These are phyloP conservation scores for Cuculus canorus DNA, from an alignment of 2,797 vertebrate species.

Conservation along the genomic window DNA sequence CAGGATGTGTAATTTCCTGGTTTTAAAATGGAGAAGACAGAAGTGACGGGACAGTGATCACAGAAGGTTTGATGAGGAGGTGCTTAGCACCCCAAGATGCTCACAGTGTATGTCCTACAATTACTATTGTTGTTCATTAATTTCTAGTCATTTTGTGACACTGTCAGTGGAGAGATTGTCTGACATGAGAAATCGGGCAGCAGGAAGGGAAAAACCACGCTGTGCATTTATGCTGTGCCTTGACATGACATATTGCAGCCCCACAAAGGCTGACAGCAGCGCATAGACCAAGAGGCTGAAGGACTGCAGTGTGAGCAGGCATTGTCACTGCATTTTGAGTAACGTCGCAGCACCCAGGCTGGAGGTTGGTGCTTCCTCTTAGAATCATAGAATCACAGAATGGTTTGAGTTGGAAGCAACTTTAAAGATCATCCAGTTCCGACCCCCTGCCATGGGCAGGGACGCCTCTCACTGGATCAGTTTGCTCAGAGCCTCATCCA, in stretches of 20 bases:
- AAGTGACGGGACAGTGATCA: not conserved
- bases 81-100: not conserved
- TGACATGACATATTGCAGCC: not conserved
- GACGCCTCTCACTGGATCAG: no score
- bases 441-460: no score
- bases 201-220: conserved; percentile 3
- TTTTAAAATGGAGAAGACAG: not conserved
- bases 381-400: not conserved
- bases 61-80: not conserved
- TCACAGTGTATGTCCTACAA: not conserved
- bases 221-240: not conserved
- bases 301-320: not conserved
- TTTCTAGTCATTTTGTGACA: not conserved
- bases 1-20: not conserved
- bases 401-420: no score
- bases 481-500: no score
- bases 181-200: not conserved
- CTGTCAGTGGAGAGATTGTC: not conserved
- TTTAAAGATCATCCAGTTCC: no score
- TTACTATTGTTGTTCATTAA: conserved; percentile 3
- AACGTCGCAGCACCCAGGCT: accelerated
- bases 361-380: not conserved
- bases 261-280: not conserved
- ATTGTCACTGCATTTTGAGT: not conserved
- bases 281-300: not conserved